These are phyloP conservation scores for Zoanthus sansibaricus DNA, from an alignment of 92 coral and sea anemone species.

Conservation along the genomic window DNA sequence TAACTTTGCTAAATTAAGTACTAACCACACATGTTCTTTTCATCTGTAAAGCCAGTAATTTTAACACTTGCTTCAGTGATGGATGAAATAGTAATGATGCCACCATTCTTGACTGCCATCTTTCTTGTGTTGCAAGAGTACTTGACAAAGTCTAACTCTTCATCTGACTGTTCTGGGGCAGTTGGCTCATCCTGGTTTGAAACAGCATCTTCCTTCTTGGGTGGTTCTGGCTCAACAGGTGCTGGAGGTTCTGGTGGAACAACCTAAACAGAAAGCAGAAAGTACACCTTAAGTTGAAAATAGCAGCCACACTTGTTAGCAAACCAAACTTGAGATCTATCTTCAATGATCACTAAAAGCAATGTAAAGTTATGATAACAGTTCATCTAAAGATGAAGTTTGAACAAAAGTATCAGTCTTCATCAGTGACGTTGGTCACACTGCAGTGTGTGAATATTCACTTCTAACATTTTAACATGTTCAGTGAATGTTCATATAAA, in stretches of 20 bases:
- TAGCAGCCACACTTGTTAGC: background rate
- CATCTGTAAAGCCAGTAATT: constrained; percentile 87
- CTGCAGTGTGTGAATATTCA: too few species aligned
- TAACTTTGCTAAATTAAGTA: background rate
- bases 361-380: too few species aligned
- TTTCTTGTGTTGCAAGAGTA: constrained; percentile 89
- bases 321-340: background rate
- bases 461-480: too few species aligned
- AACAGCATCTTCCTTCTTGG: background rate
- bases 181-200: constrained; percentile 8
- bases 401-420: too few species aligned
- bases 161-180: constrained; percentile 22
- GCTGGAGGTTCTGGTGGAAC: constrained; percentile 12
- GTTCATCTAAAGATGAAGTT: too few species aligned
- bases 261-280: constrained; percentile 3
- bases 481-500: too few species aligned
- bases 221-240: constrained; percentile 4
- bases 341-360: too few species aligned
- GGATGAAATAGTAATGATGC: constrained; percentile 85
- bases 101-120: constrained; percentile 83
- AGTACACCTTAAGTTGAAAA: too few species aligned
- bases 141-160: constrained; percentile 59
- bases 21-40: constrained; percentile 83
- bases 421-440: too few species aligned
- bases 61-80: constrained; percentile 82